Evolutionary conservation across 2,113 vertebrate genomes (phyloP).

Genomic region (Clupea harengus): DNA sequence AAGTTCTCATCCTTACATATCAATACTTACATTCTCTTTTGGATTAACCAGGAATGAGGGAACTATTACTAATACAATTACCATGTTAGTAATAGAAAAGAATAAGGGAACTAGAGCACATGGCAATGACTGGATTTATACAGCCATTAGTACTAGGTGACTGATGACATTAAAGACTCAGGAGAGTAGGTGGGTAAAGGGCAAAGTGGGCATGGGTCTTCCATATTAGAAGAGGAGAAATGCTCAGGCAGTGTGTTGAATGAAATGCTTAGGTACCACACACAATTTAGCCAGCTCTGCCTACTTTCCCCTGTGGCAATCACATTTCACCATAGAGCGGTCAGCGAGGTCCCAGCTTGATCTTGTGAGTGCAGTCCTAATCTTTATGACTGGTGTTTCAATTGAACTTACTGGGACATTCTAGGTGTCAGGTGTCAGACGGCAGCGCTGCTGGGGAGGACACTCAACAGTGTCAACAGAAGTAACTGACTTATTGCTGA

Average conservation of each 20-base stretch:
- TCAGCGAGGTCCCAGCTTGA: neutral
- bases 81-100: neutral
- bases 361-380: neutral
- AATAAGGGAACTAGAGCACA: neutral
- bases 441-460: neutral
- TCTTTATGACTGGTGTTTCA: neutral
- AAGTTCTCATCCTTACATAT: conserved; percentile 7
- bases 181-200: neutral
- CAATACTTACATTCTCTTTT: neutral
- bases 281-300: neutral
- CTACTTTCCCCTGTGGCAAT: neutral
- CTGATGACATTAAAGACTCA: neutral
- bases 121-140: neutral
- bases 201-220: neutral
- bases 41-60: neutral
- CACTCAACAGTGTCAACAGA: neutral
- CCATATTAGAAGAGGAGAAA: neutral
- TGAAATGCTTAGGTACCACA: neutral
- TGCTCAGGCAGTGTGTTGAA: neutral
- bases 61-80: neutral
- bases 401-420: neutral
- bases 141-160: neutral
- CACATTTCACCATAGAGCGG: neutral
- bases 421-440: neutral
- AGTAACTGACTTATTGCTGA: neutral